Conservation (phyloP, 2,888 invertebrate species). For the Furcula furcula region DNA sequence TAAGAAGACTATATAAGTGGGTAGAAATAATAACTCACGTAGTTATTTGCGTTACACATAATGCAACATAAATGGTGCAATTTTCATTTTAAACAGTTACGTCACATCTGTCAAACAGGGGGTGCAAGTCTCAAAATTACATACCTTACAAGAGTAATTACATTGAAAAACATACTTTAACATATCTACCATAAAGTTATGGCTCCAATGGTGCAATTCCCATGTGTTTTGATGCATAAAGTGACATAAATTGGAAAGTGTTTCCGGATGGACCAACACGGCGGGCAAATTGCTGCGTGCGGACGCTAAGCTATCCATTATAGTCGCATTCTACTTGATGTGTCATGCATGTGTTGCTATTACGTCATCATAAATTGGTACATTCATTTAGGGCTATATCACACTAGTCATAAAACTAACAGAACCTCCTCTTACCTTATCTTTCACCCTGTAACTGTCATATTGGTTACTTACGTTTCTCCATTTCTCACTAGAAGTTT, state of each 20-base stretch:
- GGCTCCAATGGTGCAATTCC: conserved; percentile 11
- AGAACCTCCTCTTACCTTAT: too few relatives aligned
- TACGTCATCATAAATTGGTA: too few relatives aligned
- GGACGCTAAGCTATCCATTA: conserved; percentile 37
- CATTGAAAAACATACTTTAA: neutral
- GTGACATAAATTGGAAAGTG: conserved; percentile 69
- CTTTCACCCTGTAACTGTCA: too few relatives aligned
- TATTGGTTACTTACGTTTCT: too few relatives aligned
- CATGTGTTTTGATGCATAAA: conserved; percentile 44
- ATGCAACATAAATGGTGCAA: neutral
- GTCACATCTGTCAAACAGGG: neutral
- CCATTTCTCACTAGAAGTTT: too few relatives aligned
- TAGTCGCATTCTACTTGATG: conserved; percentile 21
- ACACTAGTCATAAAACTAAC: too few relatives aligned
- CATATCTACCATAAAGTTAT: neutral
- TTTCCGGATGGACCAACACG: conserved; percentile 56
- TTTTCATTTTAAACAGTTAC: neutral
- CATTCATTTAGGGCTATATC: too few relatives aligned
- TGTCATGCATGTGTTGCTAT: conserved; percentile 8
- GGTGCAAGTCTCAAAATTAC: neutral
- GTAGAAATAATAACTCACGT: too few relatives aligned
- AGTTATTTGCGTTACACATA: too few relatives aligned
- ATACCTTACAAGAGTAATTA: neutral
- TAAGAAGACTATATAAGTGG: too few relatives aligned
- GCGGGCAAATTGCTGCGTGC: conserved; percentile 53